Percentiles rank a stretch among this genome's conserved stretches.
Conservation (phyloP, 2,888 invertebrate species). For the Helicoverpa assulta region DNA sequence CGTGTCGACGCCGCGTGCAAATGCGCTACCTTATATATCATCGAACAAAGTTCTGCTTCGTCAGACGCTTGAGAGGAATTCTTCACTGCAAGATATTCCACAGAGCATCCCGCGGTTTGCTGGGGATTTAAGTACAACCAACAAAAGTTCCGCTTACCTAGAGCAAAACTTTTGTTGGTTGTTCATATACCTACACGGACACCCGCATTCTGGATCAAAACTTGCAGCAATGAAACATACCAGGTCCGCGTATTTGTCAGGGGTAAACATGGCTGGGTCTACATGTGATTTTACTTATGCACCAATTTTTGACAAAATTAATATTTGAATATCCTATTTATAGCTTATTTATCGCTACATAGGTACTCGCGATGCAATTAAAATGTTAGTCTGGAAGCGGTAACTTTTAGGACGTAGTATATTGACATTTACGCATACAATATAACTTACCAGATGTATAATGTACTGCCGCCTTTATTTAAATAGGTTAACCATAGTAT, state of each 20-base stretch:
- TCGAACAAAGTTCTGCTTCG: slow-evolving; percentile 49
- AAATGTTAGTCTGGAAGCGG: too few species aligned
- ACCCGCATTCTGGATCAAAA: slow-evolving; percentile 61
- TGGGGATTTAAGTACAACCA: slow-evolving; percentile 26
- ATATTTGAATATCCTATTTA: too few species aligned
- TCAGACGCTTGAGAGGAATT: slow-evolving; percentile 49
- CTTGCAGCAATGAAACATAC: slow-evolving; percentile 52
- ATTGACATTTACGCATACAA: too few species aligned
- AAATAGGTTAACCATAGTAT: background rate
- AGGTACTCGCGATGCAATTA: too few species aligned
- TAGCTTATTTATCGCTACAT: too few species aligned
- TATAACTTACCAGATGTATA: too few species aligned
- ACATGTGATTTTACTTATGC: slow-evolving; percentile 1
- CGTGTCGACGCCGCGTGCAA: slow-evolving; percentile 41
- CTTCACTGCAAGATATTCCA: slow-evolving; percentile 34
- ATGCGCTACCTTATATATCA: slow-evolving; percentile 56
- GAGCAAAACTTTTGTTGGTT: slow-evolving; percentile 53
- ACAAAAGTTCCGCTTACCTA: slow-evolving; percentile 2
- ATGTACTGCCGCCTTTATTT: background rate
- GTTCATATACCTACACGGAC: slow-evolving; percentile 35
- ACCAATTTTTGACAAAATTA: too few species aligned
- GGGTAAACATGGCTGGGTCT: slow-evolving; percentile 25
- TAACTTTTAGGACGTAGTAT: too few species aligned
- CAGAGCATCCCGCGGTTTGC: slow-evolving; percentile 20
- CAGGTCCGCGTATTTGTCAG: slow-evolving; percentile 42